Evolutionary conservation across 2,888 invertebrate genomes (phyloP).

Genomic region (Dryococelus australis): DNA sequence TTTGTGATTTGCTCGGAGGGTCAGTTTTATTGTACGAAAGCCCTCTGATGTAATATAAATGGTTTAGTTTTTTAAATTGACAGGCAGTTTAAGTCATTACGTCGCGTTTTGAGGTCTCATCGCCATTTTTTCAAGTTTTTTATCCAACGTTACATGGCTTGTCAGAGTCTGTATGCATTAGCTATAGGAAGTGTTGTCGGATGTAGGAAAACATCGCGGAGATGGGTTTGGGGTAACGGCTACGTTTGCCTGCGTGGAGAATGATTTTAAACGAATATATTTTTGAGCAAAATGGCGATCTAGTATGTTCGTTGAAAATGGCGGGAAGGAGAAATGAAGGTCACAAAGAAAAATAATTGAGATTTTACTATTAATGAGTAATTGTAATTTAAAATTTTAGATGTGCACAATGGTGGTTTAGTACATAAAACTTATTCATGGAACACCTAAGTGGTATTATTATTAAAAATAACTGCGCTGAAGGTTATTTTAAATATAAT

Average conservation of each 20-base stretch:
- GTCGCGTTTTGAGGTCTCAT: constrained; percentile 46
- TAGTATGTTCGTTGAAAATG: constrained; percentile 44
- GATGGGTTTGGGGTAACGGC: constrained; percentile 41
- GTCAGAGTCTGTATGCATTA: neutral
- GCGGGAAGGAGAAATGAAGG: constrained; percentile 51
- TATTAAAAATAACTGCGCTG: too few species aligned
- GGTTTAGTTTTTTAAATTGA: constrained; percentile 42
- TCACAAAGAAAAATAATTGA: constrained; percentile 43
- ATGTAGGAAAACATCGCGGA: constrained; percentile 33
- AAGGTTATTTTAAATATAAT: too few species aligned
- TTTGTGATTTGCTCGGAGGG: constrained; percentile 36
- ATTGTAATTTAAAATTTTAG: neutral
- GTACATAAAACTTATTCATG: too few species aligned
- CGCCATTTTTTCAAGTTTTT: constrained; percentile 43
- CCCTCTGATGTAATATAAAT: neutral
- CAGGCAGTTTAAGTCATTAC: constrained; percentile 50
- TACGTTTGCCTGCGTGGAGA: neutral
- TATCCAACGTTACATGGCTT: neutral
- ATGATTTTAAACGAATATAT: constrained; percentile 37
- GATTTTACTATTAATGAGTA: constrained; percentile 35
- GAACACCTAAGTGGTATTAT: too few species aligned
- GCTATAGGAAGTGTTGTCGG: constrained; percentile 12
- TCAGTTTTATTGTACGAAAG: constrained; percentile 13
- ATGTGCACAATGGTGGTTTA: too few species aligned
- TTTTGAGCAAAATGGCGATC: constrained; percentile 48